These are phyloP conservation scores for Conomelus anceps DNA, from an alignment of 2,888 invertebrate genomes.

Conservation along the genomic window DNA sequence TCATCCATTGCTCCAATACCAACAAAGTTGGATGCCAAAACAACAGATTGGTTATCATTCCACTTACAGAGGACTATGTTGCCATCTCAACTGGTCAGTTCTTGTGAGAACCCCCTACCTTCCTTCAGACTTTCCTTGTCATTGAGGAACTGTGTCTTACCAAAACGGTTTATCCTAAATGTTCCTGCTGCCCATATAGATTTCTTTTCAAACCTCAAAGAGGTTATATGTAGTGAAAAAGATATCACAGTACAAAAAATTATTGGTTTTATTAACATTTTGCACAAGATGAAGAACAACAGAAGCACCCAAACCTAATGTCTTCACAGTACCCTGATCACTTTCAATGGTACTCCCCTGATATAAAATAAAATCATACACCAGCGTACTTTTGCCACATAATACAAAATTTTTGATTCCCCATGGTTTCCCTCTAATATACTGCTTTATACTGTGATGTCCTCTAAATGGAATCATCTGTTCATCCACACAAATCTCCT, in stretches of 20 bases:
- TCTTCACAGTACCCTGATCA: not conserved
- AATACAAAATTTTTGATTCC: not conserved
- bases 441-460: too few relatives aligned
- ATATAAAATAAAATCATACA: not conserved
- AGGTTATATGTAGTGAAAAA: slow-evolving; percentile 28
- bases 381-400: not conserved
- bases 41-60: too few relatives aligned
- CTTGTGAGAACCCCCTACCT: not conserved
- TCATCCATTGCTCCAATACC: not conserved
- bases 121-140: not conserved
- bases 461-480: too few relatives aligned
- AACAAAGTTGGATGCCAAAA: too few relatives aligned
- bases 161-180: slow-evolving; percentile 27
- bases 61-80: too few relatives aligned
- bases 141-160: not conserved
- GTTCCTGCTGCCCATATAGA: slow-evolving; percentile 27
- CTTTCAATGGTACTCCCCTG: not conserved
- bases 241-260: slow-evolving; percentile 25
- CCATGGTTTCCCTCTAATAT: too few relatives aligned
- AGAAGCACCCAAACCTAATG: slow-evolving; percentile 25
- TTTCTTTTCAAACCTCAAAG: slow-evolving; percentile 25
- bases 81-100: too few relatives aligned
- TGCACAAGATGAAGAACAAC: slow-evolving; percentile 27
- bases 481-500: too few relatives aligned
- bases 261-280: slow-evolving; percentile 8